Percentiles rank a stretch among this genome's conserved stretches.
These are phyloP conservation scores for Nasonia vitripennis DNA, from an alignment of 1,140 invertebrate genomes.

Conservation along the genomic window DNA sequence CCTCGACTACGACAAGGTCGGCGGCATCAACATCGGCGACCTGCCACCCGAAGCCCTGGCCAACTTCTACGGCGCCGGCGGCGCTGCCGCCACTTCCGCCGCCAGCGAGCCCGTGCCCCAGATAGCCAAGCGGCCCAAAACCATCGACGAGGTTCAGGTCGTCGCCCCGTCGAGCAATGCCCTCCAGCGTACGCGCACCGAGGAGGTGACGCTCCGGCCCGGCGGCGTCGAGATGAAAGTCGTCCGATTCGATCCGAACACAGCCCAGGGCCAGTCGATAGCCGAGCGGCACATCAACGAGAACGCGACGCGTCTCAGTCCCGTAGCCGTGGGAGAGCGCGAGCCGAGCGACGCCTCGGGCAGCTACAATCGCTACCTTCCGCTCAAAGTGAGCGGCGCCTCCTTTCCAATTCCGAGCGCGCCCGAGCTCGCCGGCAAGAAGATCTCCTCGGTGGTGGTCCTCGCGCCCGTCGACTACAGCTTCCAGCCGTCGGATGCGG, in stretches of 20 bases:
- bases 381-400: constrained; percentile 88
- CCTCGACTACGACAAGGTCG: constrained; percentile 90
- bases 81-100: constrained; percentile 78
- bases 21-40: constrained; percentile 88
- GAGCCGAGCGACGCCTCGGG: constrained; percentile 71
- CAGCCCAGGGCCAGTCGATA: constrained; percentile 82
- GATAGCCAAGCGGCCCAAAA: constrained; percentile 75
- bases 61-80: constrained; percentile 87
- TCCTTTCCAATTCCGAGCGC: constrained; percentile 88
- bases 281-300: constrained; percentile 84
- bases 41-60: constrained; percentile 89
- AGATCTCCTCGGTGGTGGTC: constrained; percentile 87
- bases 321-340: constrained; percentile 80
- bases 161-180: constrained; percentile 53
- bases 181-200: constrained; percentile 61
- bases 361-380: constrained; percentile 88
- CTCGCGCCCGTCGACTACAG: constrained; percentile 86
- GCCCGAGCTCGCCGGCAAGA: constrained; percentile 82
- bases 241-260: constrained; percentile 85
- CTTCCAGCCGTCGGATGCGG: constrained; percentile 67
- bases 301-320: constrained; percentile 83
- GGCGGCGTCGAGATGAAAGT: constrained; percentile 89
- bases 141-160: constrained; percentile 61
- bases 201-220: constrained; percentile 72
- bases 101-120: constrained; percentile 81